Percentiles rank a stretch among this genome's conserved stretches.
phyloP scores from a whole-genome alignment of 1,140 invertebrate species.

The Tetraneura akinire region DNA sequence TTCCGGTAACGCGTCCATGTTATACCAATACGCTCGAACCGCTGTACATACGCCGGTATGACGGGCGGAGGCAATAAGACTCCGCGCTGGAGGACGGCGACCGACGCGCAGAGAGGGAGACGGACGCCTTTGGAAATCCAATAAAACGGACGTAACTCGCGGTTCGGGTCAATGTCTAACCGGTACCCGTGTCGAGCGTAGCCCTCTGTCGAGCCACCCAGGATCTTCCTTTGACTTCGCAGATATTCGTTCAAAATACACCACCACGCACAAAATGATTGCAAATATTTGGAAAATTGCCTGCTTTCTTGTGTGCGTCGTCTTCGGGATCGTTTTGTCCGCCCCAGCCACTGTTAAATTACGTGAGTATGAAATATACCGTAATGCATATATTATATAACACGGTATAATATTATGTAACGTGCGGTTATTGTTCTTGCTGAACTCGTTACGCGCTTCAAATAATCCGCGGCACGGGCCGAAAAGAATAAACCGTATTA shows the following conservation, averaged over 20 bases:
- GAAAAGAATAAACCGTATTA: too few relatives aligned
- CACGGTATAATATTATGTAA: too few relatives aligned
- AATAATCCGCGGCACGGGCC: too few relatives aligned
- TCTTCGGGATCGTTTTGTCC: slow-evolving; percentile 7
- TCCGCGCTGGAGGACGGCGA: not conserved
- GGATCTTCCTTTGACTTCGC: slow-evolving; percentile 9
- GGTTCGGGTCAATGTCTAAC: not conserved
- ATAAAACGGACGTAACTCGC: slow-evolving; percentile 7
- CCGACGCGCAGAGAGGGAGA: not conserved
- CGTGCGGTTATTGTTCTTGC: too few relatives aligned
- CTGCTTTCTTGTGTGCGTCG: slow-evolving; percentile 37
- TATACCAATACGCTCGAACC: too few relatives aligned
- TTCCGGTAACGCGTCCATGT: slow-evolving; percentile 3
- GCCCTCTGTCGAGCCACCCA: not conserved
- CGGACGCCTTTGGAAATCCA: not conserved
- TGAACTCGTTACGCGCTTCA: too few relatives aligned
- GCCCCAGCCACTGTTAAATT: slow-evolving; percentile 33
- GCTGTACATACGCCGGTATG: too few relatives aligned
- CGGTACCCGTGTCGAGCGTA: not conserved
- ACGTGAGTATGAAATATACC: slow-evolving; percentile 11
- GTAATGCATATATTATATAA: too few relatives aligned
- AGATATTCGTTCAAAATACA: not conserved
- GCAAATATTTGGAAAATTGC: slow-evolving; percentile 27
- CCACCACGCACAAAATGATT: slow-evolving; percentile 41
- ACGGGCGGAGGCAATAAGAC: not conserved